Base-by-base conservation (phyloP, 2,113 vertebrate species). In the Sphyrna mokarran region DNA sequence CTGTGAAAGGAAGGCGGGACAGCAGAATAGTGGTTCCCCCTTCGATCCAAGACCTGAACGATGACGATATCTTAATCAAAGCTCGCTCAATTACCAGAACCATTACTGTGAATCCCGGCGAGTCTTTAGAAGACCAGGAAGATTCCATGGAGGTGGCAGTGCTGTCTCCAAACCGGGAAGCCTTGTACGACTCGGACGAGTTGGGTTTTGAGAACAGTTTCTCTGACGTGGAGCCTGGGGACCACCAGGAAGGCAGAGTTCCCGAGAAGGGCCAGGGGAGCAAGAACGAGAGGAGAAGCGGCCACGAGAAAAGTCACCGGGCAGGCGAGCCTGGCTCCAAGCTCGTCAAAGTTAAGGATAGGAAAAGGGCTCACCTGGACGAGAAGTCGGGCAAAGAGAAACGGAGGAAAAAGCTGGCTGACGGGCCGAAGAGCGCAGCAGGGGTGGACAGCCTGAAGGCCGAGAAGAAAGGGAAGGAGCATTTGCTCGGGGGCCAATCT, bases 1-100 rank as follows among this genome's bases (percentile, higher is more conserved):
- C 85, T 1, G 97, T 97, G 0, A 96, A 96, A 78, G 97, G 97
- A 16, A 97, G 98, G 6, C 96, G 98, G 66, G 98, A 98, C 2
- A 97, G 97, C 0, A 97, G 98, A 0, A 97, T 98, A 0, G 99
- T 99, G 0, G 98, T 99, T 66, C 99, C 99, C 0, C 98, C 99
- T 0, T 99, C 99, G 0, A 99, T 99, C 96, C 99, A 99, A 96
- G 99, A 99, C 96, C 98, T 99, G 1, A 99, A 98, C 0, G 98
- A 98, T n/a, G 98, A 98, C 0, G 98, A 99, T 16, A 97, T 99
- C 0, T 98, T 99, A 16, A 72, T 95, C 7, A 95, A 95, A 48
- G 94, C 94, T 33, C 68, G 94, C 20, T 98, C 98, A 95, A 99
- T 99, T 96, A 99, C 99, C 95, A 97, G 99, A n/a, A 99, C 99